phyloP scores from a whole-genome alignment of 2,113 vertebrate species.

The Corynorhinus townsendii region DNA sequence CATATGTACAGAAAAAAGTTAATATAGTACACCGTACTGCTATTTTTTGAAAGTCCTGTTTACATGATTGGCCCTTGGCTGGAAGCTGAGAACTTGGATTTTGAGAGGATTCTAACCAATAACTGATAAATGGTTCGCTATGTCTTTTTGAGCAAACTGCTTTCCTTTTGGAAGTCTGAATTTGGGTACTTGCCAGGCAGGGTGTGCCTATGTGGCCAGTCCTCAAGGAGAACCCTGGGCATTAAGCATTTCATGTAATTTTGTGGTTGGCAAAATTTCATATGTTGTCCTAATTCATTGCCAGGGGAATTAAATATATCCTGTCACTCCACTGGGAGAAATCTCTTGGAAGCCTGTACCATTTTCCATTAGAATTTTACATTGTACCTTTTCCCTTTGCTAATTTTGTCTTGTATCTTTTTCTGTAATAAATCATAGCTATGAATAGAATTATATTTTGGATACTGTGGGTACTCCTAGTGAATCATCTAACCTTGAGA shows the following conservation, averaged over 20 bases:
- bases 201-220: not conserved
- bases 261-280: not conserved
- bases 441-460: not conserved
- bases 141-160: not conserved
- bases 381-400: not conserved
- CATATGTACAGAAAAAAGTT: not conserved
- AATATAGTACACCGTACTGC: not conserved
- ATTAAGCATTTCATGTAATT: not conserved
- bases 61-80: not conserved
- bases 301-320: not conserved
- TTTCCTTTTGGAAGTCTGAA: not conserved
- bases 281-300: not conserved
- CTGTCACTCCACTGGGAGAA: not conserved
- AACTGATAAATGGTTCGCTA: not conserved
- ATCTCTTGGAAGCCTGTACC: not conserved
- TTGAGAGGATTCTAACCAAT: not conserved
- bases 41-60: not conserved
- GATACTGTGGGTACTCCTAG: not conserved
- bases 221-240: not conserved
- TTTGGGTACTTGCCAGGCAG: not conserved
- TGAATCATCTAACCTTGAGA: not conserved
- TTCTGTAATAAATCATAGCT: not conserved
- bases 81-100: not conserved
- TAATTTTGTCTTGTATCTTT: not conserved
- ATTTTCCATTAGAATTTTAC: not conserved